Evolutionary conservation across 1,140 invertebrate species (phyloP).

Genomic region (Steinernema feltiae): DNA sequence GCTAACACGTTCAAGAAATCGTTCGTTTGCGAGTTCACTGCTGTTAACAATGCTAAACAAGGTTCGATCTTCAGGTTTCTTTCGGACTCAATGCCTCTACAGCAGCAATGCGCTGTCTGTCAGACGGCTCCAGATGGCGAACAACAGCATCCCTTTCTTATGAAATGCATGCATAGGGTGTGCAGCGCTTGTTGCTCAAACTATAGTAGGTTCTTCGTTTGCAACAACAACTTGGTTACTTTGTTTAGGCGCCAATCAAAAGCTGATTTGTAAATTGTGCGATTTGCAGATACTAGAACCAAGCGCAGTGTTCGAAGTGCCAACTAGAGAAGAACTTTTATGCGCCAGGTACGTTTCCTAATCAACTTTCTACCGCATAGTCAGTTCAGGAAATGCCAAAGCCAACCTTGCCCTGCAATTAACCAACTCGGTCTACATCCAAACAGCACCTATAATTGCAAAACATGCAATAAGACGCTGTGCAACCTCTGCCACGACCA

Average conservation of each 20-base stretch:
- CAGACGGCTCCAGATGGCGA: background rate
- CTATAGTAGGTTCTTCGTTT: background rate
- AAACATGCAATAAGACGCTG: background rate
- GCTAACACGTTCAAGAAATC: too few species aligned
- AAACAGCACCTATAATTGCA: background rate
- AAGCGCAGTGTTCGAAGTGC: background rate
- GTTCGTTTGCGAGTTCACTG: too few species aligned
- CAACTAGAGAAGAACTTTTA: background rate
- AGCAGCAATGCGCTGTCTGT: constrained; percentile 11
- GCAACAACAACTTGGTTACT: background rate
- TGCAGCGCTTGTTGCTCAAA: background rate
- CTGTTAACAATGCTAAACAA: too few species aligned
- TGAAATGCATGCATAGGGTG: background rate
- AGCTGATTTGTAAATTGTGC: background rate
- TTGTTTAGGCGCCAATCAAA: background rate
- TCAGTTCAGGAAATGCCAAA: background rate
- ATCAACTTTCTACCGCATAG: background rate
- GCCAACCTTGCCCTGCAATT: background rate
- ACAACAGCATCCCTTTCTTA: background rate
- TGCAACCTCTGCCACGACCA: background rate
- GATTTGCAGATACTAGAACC: background rate
- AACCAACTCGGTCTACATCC: background rate
- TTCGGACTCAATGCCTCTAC: background rate
- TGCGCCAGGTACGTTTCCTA: background rate
- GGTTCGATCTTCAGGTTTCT: too few species aligned